Percentiles rank a stretch among this genome's conserved stretches.
phyloP scores from a whole-genome alignment of 2,888 invertebrate genomes.

The Eupithecia subumbrata region DNA sequence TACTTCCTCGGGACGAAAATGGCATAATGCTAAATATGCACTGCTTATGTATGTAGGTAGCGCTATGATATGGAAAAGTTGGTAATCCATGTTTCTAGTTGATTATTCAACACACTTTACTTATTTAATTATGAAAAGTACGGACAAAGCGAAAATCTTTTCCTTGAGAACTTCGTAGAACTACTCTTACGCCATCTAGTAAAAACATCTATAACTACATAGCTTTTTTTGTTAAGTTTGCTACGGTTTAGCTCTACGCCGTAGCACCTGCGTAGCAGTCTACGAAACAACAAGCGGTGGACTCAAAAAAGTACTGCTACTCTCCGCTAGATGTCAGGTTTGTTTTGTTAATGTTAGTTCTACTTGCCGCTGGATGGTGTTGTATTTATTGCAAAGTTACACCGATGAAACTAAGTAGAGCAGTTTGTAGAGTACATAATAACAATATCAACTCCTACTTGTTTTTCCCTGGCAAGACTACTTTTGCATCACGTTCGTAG shows the following conservation, averaged over 20 bases:
- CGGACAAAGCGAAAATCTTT: neutral
- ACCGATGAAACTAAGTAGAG: neutral
- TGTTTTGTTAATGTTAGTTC: constrained; percentile 1
- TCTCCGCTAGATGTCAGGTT: constrained; percentile 41
- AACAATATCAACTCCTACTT: neutral
- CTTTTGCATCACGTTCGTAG: neutral
- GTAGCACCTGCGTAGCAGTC: neutral
- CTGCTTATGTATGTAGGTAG: no score
- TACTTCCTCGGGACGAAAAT: no score
- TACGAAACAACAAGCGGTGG: neutral
- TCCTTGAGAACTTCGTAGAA: neutral
- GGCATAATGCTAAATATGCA: no score
- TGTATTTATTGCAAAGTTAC: neutral
- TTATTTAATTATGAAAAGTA: neutral
- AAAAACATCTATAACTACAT: neutral
- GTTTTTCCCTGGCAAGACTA: neutral
- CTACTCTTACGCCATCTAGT: constrained; percentile 14
- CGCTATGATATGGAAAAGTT: no score
- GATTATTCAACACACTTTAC: no score
- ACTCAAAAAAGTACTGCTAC: constrained; percentile 19
- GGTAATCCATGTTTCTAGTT: no score
- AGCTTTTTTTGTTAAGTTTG: neutral
- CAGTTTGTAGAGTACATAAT: neutral
- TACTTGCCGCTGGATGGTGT: constrained; percentile 37
- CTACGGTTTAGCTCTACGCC: neutral